phyloP scores from a whole-genome alignment of 2,888 invertebrate genomes.

The Actias luna region DNA sequence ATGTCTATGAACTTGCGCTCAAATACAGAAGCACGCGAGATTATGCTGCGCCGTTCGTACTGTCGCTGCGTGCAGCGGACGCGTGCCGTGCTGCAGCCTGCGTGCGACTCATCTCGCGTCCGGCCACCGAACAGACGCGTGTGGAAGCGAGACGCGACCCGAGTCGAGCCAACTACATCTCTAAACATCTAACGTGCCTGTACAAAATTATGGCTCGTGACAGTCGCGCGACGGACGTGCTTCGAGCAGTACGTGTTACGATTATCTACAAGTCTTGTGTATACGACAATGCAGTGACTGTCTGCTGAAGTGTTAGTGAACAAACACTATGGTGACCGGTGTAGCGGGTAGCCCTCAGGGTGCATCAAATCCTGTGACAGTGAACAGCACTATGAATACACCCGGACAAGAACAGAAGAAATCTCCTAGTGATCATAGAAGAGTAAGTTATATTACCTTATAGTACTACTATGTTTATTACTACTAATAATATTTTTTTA shows the following conservation, averaged over 20 bases:
- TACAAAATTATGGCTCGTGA: slow-evolving; percentile 25
- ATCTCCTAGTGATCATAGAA: slow-evolving; percentile 64
- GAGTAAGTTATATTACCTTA: slow-evolving; percentile 51
- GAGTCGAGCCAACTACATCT: slow-evolving; percentile 18
- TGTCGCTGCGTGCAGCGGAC: slow-evolving; percentile 60
- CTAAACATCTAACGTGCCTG: not conserved
- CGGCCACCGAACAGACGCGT: slow-evolving; percentile 22
- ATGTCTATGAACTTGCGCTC: slow-evolving; percentile 34
- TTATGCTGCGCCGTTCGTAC: slow-evolving; percentile 41
- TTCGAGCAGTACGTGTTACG: slow-evolving; percentile 38
- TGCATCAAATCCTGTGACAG: slow-evolving; percentile 46
- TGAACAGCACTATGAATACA: slow-evolving; percentile 50
- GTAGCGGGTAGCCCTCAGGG: slow-evolving; percentile 58
- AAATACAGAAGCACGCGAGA: slow-evolving; percentile 51
- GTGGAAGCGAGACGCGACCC: slow-evolving; percentile 19
- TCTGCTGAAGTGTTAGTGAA: slow-evolving; percentile 36
- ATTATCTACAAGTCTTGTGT: slow-evolving; percentile 13
- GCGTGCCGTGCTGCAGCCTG: slow-evolving; percentile 51
- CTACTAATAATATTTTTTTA: too few species aligned
- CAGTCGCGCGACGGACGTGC: slow-evolving; percentile 70
- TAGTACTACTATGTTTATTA: not conserved
- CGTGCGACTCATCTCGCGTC: slow-evolving; percentile 27
- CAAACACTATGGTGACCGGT: slow-evolving; percentile 69
- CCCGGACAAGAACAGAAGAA: slow-evolving; percentile 62
- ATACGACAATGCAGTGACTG: slow-evolving; percentile 49